Base-by-base conservation (phyloP, 2,797 vertebrate species). In the Sebastes oblongus region DNA sequence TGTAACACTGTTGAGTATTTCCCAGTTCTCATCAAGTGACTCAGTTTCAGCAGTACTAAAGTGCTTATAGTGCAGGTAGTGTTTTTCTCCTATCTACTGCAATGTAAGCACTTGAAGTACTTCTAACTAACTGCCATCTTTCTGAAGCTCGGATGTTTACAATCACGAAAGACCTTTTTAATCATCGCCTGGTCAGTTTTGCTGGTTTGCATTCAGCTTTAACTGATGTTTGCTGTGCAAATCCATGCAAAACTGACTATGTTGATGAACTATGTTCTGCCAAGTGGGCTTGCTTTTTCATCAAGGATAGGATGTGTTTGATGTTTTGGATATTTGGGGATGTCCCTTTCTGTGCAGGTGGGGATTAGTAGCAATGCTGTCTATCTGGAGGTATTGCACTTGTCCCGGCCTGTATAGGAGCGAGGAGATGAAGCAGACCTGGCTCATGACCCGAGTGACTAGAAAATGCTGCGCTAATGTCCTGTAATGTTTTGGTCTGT, bases 61-160 rank as follows among this genome's bases (percentile, higher is more conserved):
- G 98, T 99, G 98, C 98, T 99, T 99, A 99, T 99, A 99, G 98
- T 99, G 98, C 98, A 99, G 98, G 98, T 99, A 99, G 98, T 98
- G 95, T 94, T 94, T 92, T 94, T 93, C 87, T 91, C 90, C 73
- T 14, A 97, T 99, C 98, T 99, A 99, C 98, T 99, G 98, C 98
- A 99, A 97, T 97, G 95, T 97, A 96, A 98, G 98, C 98, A 99
- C 98, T 99, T 99, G 86, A 97, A 98, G 98, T 99, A 96, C 96
- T 99, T 95, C 97, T 95, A 95, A 96, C 97, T 97, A 93, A 87
- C 77, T 81, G 78, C 82, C 83, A 71, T 89, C 84, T 60, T 56
- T 66, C 25, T 52, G 13, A 75, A 52, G 36, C 2, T 20, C 2
- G 0, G 16, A 7, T 4, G 18, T 60, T 34, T 5, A 0, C 2